These are phyloP conservation scores for Neoseiulus cucumeris DNA, from an alignment of 1,140 invertebrate species.

Conservation along the genomic window DNA sequence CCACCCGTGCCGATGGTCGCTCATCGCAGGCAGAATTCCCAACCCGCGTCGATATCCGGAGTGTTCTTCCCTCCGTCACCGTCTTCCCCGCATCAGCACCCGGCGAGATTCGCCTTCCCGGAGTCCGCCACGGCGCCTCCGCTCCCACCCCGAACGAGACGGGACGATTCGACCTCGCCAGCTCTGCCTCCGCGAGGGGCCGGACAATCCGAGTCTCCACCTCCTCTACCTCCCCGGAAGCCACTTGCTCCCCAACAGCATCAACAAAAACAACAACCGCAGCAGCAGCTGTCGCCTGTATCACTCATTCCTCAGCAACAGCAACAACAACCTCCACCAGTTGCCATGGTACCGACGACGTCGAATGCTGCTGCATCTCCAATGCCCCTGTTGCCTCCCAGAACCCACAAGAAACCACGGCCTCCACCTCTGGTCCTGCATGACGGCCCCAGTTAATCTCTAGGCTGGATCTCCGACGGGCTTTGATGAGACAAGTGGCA, in stretches of 20 bases:
- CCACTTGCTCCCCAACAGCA: constrained; percentile 22
- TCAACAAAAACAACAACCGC: constrained; percentile 14
- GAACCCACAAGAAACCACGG: background rate
- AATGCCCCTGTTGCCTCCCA: background rate
- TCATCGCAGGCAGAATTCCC: constrained; percentile 6
- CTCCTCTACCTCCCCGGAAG: constrained; percentile 35
- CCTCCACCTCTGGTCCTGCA: background rate
- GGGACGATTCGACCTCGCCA: constrained; percentile 12
- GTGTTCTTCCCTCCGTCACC: constrained; percentile 14
- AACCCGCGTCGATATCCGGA: constrained; percentile 3
- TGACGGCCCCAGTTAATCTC: too few relatives aligned
- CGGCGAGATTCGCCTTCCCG: constrained; percentile 26
- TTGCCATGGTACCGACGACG: too few relatives aligned
- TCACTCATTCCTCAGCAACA: too few relatives aligned
- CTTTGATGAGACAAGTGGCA: too few relatives aligned
- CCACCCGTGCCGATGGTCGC: background rate
- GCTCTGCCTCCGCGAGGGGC: constrained; percentile 25
- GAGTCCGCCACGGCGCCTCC: constrained; percentile 15
- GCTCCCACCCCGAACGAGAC: constrained; percentile 15
- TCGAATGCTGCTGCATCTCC: too few relatives aligned
- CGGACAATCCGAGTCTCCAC: constrained; percentile 37
- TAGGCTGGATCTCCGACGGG: too few relatives aligned
- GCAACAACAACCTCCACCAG: too few relatives aligned
- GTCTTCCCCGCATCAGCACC: constrained; percentile 6
- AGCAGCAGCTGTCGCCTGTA: too few relatives aligned